Base-by-base conservation (phyloP, 1,140 invertebrate species). In the Platyscapa corneri region DNA sequence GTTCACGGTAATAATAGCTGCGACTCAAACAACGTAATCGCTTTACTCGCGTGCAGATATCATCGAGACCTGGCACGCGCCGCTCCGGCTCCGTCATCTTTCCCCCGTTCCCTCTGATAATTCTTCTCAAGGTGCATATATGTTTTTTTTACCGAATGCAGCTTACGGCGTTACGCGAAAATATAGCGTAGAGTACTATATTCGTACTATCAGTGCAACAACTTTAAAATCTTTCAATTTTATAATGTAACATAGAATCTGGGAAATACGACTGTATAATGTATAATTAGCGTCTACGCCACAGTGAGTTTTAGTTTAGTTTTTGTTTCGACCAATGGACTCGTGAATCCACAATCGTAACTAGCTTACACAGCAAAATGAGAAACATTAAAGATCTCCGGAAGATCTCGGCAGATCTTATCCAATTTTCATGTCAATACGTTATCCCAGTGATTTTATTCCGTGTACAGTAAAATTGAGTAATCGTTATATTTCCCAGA, bases 1-100 rank as follows among this genome's bases (percentile, higher is more conserved):
- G 67, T 20, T 32, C 67, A 34, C 2, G 46, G 5, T 30, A 49
- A 53, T 30, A 23, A 56, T 20, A 27, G 12, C 42, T 56, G 32
- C 53, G 56, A 83, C 72, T 83, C 37, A 30, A 83, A 76, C 37
- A 78, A 70, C n/a, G 60, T 39, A 77, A 84, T 77, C 56, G 75
- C 49, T 32, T 67, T 34, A 37, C 64, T 67, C 30, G 14, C 60
- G 56, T 67, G 37, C 60, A 42, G 32, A 49, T 34, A 46, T 27
- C 37, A 20, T 30, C 56, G 10, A 67, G 0, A 76, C n/a, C 30
- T 14, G 27, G 42, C 74, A 67, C 49, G 37, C 16, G 60, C 6
- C 42, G 42, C 12, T 46, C 60, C 37, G 30, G 39, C 77, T 37
- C 18, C 65, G 23, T 30, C 1, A 27, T 64, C 46, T 27, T 30